phyloP scores from a whole-genome alignment of 1,140 invertebrate species.

The Steinernema feltiae region DNA sequence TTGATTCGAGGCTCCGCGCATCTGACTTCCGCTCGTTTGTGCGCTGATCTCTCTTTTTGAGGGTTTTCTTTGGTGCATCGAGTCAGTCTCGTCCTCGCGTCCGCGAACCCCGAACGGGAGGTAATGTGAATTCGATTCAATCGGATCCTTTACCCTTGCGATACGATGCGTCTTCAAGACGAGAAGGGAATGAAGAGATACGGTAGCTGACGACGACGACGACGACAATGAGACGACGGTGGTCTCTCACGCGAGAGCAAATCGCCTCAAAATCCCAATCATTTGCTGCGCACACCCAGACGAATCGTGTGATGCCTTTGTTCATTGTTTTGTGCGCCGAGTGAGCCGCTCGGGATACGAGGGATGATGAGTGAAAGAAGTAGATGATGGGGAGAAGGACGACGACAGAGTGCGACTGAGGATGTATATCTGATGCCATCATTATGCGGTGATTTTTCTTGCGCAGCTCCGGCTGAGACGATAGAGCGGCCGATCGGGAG shows the following conservation, averaged over 20 bases:
- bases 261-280: slow-evolving; percentile 2
- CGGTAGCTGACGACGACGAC: neutral
- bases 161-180: neutral
- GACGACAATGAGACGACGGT: neutral
- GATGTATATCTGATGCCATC: no score
- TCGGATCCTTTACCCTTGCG: no score
- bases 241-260: neutral
- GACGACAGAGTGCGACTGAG: neutral
- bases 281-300: neutral
- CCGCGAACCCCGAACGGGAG: no score
- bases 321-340: slow-evolving; percentile 2
- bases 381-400: neutral
- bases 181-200: neutral
- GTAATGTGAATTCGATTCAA: no score
- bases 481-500: neutral
- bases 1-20: slow-evolving; percentile 6
- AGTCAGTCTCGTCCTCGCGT: neutral
- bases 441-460: slow-evolving; percentile 2
- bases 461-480: slow-evolving; percentile 10
- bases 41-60: slow-evolving; percentile 1
- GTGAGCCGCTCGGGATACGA: neutral
- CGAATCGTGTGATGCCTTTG: neutral
- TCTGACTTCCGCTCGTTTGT: neutral
- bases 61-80: neutral
- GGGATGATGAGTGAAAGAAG: neutral